A percentile compares a stretch with the other conserved stretches of the same genome.
These are phyloP conservation scores for Netelia inedita DNA, from an alignment of 2,888 invertebrate species.

Conservation along the genomic window DNA sequence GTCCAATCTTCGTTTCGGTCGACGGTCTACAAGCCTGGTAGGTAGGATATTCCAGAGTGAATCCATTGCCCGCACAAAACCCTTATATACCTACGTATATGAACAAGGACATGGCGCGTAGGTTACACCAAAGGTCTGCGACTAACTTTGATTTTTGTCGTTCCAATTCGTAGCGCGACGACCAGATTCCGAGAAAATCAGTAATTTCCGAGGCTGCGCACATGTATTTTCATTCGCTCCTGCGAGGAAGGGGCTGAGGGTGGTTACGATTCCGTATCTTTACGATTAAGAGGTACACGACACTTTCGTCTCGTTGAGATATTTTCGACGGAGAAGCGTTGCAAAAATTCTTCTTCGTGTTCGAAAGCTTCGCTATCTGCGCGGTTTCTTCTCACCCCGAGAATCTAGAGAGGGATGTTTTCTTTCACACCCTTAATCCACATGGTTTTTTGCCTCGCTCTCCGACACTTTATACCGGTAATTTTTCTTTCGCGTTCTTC, in stretches of 20 bases:
- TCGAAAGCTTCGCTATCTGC: slow-evolving; percentile 11
- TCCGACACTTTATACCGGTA: neutral
- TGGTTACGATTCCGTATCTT: too few relatives aligned
- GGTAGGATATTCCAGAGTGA: slow-evolving; percentile 34
- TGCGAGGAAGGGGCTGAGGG: too few relatives aligned
- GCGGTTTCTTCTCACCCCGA: neutral
- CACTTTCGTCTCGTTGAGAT: neutral
- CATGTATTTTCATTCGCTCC: neutral
- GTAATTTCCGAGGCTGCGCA: slow-evolving; percentile 46
- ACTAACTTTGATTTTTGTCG: slow-evolving; percentile 56
- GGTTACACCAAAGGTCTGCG: slow-evolving; percentile 22
- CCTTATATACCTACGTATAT: slow-evolving; percentile 23
- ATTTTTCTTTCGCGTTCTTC: slow-evolving; percentile 22
- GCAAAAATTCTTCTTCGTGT: neutral
- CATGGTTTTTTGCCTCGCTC: slow-evolving; percentile 24
- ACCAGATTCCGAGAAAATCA: slow-evolving; percentile 27
- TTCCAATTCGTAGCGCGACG: slow-evolving; percentile 19
- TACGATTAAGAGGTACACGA: too few relatives aligned
- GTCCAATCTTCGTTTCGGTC: slow-evolving; percentile 63
- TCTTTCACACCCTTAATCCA: slow-evolving; percentile 7
- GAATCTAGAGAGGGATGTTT: neutral
- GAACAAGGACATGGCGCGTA: slow-evolving; percentile 3
- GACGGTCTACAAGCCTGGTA: slow-evolving; percentile 34
- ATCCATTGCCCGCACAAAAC: slow-evolving; percentile 5
- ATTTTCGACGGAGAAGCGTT: neutral